A percentile compares a stretch with the other conserved stretches of the same genome.
These are phyloP conservation scores for Xiphydria camelus DNA, from an alignment of 2,888 invertebrate species.

Conservation along the genomic window DNA sequence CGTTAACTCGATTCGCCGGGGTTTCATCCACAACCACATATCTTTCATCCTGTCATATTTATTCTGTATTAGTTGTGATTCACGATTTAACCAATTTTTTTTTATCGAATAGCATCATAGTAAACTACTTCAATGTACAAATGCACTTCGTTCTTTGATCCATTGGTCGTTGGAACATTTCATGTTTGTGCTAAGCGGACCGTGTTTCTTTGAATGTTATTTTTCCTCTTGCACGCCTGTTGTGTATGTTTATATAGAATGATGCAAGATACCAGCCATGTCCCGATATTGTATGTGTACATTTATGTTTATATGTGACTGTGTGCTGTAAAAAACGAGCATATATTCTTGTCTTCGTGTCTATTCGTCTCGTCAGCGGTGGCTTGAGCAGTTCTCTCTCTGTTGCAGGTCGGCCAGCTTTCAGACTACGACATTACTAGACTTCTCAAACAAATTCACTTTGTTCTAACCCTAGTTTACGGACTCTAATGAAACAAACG, in stretches of 20 bases:
- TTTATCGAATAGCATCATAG: neutral
- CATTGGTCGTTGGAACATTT: too few species aligned
- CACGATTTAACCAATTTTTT: slow-evolving; percentile 5
- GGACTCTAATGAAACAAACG: slow-evolving; percentile 39
- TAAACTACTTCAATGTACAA: slow-evolving; percentile 12
- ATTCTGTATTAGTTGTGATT: too few species aligned
- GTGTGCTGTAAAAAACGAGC: slow-evolving; percentile 3
- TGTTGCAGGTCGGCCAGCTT: slow-evolving; percentile 61
- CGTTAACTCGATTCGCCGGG: neutral
- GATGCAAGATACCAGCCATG: too few species aligned
- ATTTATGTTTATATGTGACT: too few species aligned
- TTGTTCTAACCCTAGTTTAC: slow-evolving; percentile 45
- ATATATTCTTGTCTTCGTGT: slow-evolving; percentile 24
- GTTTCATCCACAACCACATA: slow-evolving; percentile 11
- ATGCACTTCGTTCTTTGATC: too few species aligned
- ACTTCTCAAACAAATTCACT: slow-evolving; percentile 50
- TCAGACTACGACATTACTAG: slow-evolving; percentile 61
- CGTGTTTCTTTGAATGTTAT: too few species aligned
- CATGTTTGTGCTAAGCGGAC: too few species aligned
- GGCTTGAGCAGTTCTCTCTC: slow-evolving; percentile 54
- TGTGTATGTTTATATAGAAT: too few species aligned
- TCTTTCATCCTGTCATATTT: slow-evolving; percentile 5
- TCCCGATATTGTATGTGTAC: too few species aligned
- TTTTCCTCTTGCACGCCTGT: too few species aligned
- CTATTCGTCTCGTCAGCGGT: slow-evolving; percentile 33